phyloP scores from a whole-genome alignment of 2,113 vertebrate genomes.

The Anoplopoma fimbria region DNA sequence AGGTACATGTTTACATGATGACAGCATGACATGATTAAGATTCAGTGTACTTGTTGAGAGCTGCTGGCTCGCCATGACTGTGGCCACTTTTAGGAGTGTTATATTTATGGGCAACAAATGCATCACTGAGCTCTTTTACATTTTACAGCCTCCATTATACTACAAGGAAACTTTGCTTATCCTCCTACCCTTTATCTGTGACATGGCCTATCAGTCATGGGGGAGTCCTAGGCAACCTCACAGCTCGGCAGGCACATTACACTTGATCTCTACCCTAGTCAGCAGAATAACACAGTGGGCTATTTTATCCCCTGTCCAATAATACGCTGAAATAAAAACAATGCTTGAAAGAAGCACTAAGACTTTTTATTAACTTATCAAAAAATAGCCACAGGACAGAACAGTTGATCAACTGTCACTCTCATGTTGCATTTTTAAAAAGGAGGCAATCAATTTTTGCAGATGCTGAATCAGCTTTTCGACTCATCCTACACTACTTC shows the following conservation, averaged over 20 bases:
- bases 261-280: slow-evolving; percentile 26
- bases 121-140: slow-evolving; percentile 72
- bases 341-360: background rate
- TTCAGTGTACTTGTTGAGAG: slow-evolving; percentile 12
- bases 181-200: slow-evolving; percentile 58
- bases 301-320: background rate
- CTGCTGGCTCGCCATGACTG: slow-evolving; percentile 33
- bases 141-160: slow-evolving; percentile 76
- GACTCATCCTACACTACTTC: background rate
- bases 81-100: slow-evolving; percentile 40
- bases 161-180: slow-evolving; percentile 67
- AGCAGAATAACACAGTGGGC: background rate
- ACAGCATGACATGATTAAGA: slow-evolving; percentile 26
- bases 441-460: background rate
- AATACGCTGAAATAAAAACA: background rate
- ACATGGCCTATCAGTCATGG: slow-evolving; percentile 58
- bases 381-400: background rate
- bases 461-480: background rate
- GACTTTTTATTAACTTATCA: background rate
- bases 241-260: slow-evolving; percentile 29
- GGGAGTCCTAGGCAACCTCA: slow-evolving; percentile 6
- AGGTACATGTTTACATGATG: background rate
- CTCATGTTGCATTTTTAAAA: background rate
- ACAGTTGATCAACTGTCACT: background rate
- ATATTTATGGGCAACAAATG: slow-evolving; percentile 71